phyloP scores from a whole-genome alignment of 2,888 invertebrate species.

The Scrobipalpa costella region DNA sequence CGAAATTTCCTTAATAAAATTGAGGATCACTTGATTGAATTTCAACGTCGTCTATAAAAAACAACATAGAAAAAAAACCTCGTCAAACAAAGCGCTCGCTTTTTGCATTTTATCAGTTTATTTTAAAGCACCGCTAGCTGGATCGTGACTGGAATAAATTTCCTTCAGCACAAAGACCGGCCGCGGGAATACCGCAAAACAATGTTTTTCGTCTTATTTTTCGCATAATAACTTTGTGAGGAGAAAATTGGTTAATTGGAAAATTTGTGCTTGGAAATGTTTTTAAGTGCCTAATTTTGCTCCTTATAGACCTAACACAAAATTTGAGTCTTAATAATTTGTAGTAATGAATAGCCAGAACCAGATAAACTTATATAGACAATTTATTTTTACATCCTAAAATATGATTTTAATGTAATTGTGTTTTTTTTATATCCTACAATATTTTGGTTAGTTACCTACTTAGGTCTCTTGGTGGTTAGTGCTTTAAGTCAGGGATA shows the following conservation, averaged over 20 bases:
- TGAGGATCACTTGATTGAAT: constrained; percentile 19
- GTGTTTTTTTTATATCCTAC: no score
- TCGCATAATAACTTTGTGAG: not conserved
- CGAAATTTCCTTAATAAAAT: constrained; percentile 13
- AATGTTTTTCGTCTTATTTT: constrained; percentile 12
- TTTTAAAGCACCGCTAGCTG: constrained; percentile 36
- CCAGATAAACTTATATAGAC: no score
- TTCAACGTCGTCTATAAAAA: constrained; percentile 16
- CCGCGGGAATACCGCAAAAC: constrained; percentile 10
- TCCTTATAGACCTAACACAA: not conserved
- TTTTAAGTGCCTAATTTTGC: not conserved
- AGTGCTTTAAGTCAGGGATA: no score
- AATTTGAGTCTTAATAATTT: not conserved
- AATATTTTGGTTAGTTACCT: no score
- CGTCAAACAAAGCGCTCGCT: constrained; percentile 24
- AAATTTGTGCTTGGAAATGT: not conserved
- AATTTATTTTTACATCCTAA: no score
- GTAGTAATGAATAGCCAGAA: no score
- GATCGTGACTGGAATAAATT: constrained; percentile 45
- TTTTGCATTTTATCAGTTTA: constrained; percentile 41
- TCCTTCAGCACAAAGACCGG: constrained; percentile 28
- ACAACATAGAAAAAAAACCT: constrained; percentile 6
- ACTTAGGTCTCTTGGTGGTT: no score
- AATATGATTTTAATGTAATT: no score
- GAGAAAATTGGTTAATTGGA: not conserved